Base-by-base conservation (phyloP, 92 coral and sea anemone genomes). In the Palythoa grandiflora region DNA sequence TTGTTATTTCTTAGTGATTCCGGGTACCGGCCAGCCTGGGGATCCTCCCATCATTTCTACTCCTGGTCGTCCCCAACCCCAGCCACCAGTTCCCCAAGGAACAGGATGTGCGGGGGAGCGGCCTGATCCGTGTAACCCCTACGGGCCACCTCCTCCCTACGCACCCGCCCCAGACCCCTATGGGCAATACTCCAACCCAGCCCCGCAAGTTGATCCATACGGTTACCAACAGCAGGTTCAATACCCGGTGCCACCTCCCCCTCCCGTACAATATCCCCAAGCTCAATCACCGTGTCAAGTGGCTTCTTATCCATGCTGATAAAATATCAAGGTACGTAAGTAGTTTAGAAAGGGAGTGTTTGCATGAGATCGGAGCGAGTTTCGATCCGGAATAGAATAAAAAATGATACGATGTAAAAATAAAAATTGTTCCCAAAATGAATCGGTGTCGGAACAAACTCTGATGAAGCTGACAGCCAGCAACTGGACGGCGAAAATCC, bases 111-210 rank as follows among this genome's bases (percentile, higher is more conserved):
- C 15, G 19, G 86, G 86, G 73, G 40, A 53, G 3, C 83, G 40
- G 35, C 83, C 61, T 37, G 75, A 81, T 63, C 86, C 86, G 35
- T 81, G 86, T 44, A 81, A 81, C 63, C 86, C 86, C 1, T 81
- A 81, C 37, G 86, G 86, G 66, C 61, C 44, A 68, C 66, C 66
- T 13, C 86, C 86, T 63, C 36, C 70, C 70, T 63, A 63, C 73
- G 75, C 21, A 12, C 63, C 35, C 2, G 55, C 66, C 15, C 85
- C 85, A 3, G 60, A 68, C 21, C 85, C 72, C n/a, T 80, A 80
- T 17, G 85, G 85, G 8, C 70, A 63, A 63, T 63, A 63, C 36
- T 35, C 70, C 35, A 37, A 79, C 21, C 84, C 84, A 50, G 84
- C 9, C 37, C 73, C 40, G n/a, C 84, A 79, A 47, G 28, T 68